phyloP scores from a whole-genome alignment of 2,888 invertebrate species.

The Cactoblastis cactorum region DNA sequence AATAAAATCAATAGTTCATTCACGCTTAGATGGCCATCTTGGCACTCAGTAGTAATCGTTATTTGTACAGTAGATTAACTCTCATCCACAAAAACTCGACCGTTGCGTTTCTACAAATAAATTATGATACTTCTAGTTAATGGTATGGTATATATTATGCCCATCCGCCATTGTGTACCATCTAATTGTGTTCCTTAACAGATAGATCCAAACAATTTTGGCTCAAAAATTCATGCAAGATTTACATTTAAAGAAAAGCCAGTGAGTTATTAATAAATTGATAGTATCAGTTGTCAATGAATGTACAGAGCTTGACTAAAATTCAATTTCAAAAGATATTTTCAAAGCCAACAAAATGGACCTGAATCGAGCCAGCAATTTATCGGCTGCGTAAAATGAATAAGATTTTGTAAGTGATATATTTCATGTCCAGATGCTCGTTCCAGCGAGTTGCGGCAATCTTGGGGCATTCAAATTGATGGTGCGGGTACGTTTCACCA shows the following conservation, averaged over 20 bases:
- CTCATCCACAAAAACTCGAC: neutral
- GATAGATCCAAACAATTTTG: too few relatives aligned
- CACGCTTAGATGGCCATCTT: neutral
- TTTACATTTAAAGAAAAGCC: too few relatives aligned
- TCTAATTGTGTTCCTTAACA: too few relatives aligned
- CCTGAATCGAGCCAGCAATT: conserved; percentile 55
- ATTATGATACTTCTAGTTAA: too few relatives aligned
- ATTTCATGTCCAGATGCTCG: conserved; percentile 65
- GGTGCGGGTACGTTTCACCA: conserved; percentile 78
- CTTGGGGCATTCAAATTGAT: conserved; percentile 77
- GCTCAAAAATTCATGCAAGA: too few relatives aligned
- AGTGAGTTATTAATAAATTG: too few relatives aligned
- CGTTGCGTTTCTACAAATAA: too few relatives aligned
- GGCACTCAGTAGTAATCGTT: neutral
- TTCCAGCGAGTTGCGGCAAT: conserved; percentile 65
- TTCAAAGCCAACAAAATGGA: conserved; percentile 38
- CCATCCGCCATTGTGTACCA: too few relatives aligned
- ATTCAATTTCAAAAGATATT: neutral
- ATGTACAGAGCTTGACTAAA: neutral
- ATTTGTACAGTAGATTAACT: neutral
- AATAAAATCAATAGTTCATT: conserved; percentile 18
- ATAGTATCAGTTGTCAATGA: neutral
- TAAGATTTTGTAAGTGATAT: conserved; percentile 64
- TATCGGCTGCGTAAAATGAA: conserved; percentile 56
- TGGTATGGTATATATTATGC: too few relatives aligned